Evolutionary conservation across 2,888 invertebrate genomes (phyloP), one percentile per base, ranked within the genome.

Genomic region (Oithona nana): DNA sequence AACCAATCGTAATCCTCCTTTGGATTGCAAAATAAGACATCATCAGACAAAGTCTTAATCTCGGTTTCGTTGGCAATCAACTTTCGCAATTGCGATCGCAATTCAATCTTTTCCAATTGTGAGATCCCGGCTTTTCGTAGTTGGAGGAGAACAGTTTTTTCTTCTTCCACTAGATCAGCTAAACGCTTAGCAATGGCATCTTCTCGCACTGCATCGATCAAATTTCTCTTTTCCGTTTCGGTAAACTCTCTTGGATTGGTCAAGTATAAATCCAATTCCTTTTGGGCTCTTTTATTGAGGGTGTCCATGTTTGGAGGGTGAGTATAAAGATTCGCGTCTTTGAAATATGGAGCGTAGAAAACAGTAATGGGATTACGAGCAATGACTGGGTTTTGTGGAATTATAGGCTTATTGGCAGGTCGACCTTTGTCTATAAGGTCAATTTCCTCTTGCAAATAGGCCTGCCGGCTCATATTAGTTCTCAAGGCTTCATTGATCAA

Each of bases 301-400:
- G 80, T 78, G 67, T 85, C 84, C 3, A 75, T 72, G 71, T 85
- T 85, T 26, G 72, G 70, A 0, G 78, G 78, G 24, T 80, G 78
- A 2, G 75, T 71, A 66, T 77, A 80, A 26, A 76, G 75, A 24
- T 73, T 68, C 26, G 70, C 73, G 67, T 83, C 82, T 68, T 82
- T 83, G 66, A 86, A 86, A 69, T 82, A 86, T 1, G 84, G 79
- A 67, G 78, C 75, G 30, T 81, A 77, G 69, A 67, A 68, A 16
- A 58, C 50, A n/a, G 39, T 39, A 6, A 39, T 11, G 6, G 39
- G 39, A 39, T 39, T 39, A 11, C 39, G 6, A 16, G 39, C 39
- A 11, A 39, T 39, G 39, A 39, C 39, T 11, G 39, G 16, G 39
- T 39, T 39, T 39, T 39, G 8, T 6, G 8, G 39, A 6, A 11